Conservation (phyloP, 2,888 invertebrate genomes). For the Nephrotoma appendiculata region DNA sequence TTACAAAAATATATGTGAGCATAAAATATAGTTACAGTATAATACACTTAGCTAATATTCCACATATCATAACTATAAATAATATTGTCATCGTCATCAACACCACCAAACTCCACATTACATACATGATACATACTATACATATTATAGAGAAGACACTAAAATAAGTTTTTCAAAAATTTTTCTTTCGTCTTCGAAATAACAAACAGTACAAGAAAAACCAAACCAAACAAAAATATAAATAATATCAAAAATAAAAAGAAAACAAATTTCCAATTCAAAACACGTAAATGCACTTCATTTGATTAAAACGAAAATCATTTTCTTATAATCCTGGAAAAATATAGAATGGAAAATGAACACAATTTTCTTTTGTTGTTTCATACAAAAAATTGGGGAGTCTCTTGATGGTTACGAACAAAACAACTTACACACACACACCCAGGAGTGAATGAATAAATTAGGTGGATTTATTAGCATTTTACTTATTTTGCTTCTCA, state of each 20-base stretch:
- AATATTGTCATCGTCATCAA: background rate
- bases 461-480: background rate
- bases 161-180: background rate
- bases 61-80: background rate
- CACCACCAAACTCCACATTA: background rate
- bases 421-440: background rate
- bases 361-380: background rate
- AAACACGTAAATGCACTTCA: conserved; percentile 4
- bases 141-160: background rate
- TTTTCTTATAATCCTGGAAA: background rate
- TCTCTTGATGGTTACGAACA: background rate
- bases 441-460: background rate
- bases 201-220: background rate
- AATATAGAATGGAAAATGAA: background rate
- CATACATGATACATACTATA: background rate
- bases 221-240: background rate
- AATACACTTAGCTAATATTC: background rate
- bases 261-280: background rate
- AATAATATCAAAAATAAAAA: background rate
- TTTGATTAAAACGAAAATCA: background rate
- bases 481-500: background rate
- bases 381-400: background rate
- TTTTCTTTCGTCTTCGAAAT: background rate
- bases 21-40: background rate
- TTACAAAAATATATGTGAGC: background rate